Evolutionary conservation across 2,797 vertebrate species (phyloP).

Genomic region (Danio albolineatus): DNA sequence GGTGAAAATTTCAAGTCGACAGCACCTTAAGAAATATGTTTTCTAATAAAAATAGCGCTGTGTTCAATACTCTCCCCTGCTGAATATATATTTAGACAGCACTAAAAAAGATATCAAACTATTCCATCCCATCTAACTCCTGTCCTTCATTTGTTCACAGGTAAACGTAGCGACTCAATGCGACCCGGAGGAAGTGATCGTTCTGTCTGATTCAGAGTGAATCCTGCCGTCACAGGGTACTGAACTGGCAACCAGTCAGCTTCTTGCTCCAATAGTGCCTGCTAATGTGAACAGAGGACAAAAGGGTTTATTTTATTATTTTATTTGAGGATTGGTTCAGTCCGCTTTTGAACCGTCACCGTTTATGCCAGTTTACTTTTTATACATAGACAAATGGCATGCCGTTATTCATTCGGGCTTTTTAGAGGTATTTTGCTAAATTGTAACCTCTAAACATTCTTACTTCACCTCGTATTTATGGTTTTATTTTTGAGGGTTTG

Average conservation of each 20-base stretch:
- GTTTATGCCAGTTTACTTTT: neutral
- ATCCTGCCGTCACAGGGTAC: neutral
- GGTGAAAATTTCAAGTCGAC: too few relatives aligned
- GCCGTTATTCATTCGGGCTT: neutral
- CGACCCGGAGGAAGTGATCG: constrained; percentile 89
- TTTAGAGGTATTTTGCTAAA: constrained; percentile 39
- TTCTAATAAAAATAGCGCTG: too few relatives aligned
- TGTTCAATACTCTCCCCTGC: too few relatives aligned
- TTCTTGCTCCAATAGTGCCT: constrained; percentile 60
- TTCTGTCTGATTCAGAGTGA: constrained; percentile 91
- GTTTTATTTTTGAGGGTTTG: constrained; percentile 26
- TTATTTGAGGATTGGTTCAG: neutral
- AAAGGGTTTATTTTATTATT: neutral
- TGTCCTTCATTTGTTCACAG: constrained; percentile 68
- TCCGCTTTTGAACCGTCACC: neutral
- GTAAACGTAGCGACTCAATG: constrained; percentile 89
- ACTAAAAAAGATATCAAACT: too few relatives aligned
- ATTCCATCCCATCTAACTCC: neutral
- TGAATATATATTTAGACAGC: too few relatives aligned
- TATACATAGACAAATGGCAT: constrained; percentile 2
- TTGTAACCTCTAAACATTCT: constrained; percentile 8
- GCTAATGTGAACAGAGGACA: constrained; percentile 49
- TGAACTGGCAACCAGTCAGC: neutral
- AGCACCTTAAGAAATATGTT: too few relatives aligned
- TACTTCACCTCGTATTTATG: constrained; percentile 28